Evolutionary conservation across 2,888 invertebrate species (phyloP), one percentile per base, ranked within the genome.

Genomic region (Drosophila nr. medialis): DNA sequence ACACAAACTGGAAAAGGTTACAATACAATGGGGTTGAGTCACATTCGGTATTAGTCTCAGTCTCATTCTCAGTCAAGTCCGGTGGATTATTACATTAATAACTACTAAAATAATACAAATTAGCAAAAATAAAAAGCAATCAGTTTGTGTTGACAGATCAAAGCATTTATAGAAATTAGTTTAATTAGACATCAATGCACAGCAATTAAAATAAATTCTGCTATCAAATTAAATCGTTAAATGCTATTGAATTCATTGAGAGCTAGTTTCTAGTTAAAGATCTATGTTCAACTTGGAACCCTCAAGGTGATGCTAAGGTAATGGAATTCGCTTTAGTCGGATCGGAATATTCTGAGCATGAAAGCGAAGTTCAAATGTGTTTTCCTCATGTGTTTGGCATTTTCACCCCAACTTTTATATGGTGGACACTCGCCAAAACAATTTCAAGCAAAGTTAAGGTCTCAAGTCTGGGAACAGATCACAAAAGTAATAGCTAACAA

Each of bases 321-420:
- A 36, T 54, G 24, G 34, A 36, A 36, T 27, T 54, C 10, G 5
- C n/a, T 13, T 15, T 2, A 55, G 38, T 38, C 15, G 8, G 18
- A 38, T 38, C 3, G n/a, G 4, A 38, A 55, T 10, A n/a, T 21
- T 30, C 56, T 30, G 21, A 24, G 11, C 45, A 53, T 5, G 29
- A 13, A 36, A 21, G 36, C 54, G 29, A 21, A 53, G 36, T 29
- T n/a, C 60, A 15, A 30, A 30, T 24, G 30, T 21, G n/a, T 34
- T 34, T 69, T 76, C 58, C 68, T 75, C 15, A 42, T 62, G 10
- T 38, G n/a, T n/a, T 24, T 68, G 61, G 42, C 73, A 24, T 58
- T 61, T 63, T 63, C 59, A 48, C 45, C 55, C 2, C 13, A 21
- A 21, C 11, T 55, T 24, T 38, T 45, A 34, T n/a, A 38, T 6